Evolutionary conservation across 1,140 invertebrate species (phyloP).

Genomic region (Aphelinus certus): DNA sequence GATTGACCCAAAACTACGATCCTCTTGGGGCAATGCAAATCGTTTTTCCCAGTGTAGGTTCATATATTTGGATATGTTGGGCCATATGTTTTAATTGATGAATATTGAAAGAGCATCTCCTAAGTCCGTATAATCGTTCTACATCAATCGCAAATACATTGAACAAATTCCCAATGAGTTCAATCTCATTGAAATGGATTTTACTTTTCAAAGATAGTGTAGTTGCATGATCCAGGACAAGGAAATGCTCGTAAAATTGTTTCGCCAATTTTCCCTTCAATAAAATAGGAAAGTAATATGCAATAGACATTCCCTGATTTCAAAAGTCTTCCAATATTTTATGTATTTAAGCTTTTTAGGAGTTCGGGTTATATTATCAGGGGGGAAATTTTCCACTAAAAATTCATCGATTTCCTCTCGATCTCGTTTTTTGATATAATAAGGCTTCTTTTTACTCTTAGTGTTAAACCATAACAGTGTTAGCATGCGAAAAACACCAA

Average conservation of each 20-base stretch:
- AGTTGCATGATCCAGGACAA: not conserved
- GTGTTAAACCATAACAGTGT: not conserved
- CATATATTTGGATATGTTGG: not conserved
- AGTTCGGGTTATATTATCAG: slow-evolving; percentile 1
- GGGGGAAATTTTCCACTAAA: not conserved
- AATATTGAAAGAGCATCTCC: slow-evolving; percentile 12
- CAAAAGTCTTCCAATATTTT: slow-evolving; percentile 9
- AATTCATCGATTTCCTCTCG: not conserved
- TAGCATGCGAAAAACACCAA: not conserved
- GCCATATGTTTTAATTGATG: slow-evolving; percentile 9
- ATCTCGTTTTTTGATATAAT: slow-evolving; percentile 3
- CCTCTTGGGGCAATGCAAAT: no score
- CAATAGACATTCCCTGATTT: not conserved
- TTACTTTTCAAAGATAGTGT: not conserved
- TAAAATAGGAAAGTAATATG: slow-evolving; percentile 3
- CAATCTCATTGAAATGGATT: not conserved
- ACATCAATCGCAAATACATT: not conserved
- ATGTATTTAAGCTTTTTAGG: not conserved
- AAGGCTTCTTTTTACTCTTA: not conserved
- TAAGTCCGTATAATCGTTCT: not conserved
- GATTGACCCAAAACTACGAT: no score
- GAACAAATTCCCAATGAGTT: not conserved
- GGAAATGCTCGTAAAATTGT: slow-evolving; percentile 18
- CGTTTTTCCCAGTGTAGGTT: not conserved
- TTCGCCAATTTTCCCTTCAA: slow-evolving; percentile 1